Percentiles rank a stretch among this genome's conserved stretches.
phyloP scores from a whole-genome alignment of 1,140 invertebrate species.

The Dreissena rostriformis region DNA sequence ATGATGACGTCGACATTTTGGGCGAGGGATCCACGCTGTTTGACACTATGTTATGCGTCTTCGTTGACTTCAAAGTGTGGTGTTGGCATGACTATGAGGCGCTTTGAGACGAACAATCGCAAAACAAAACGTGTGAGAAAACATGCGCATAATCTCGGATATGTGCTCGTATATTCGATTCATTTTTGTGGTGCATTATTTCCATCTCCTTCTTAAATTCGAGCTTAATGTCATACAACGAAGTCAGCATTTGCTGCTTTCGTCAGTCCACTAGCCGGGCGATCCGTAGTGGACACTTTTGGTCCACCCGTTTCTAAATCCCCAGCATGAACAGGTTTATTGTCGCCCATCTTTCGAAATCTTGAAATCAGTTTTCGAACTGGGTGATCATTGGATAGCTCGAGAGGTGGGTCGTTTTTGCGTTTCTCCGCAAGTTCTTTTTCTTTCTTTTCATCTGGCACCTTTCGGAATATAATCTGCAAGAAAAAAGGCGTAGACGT shows the following conservation, averaged over 20 bases:
- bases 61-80: conserved; percentile 70
- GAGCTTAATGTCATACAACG: conserved; percentile 92
- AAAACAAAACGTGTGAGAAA: conserved; percentile 73
- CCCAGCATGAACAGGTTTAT: conserved; percentile 80
- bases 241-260: conserved; percentile 89
- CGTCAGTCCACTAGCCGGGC: conserved; percentile 53
- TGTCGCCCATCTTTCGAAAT: conserved; percentile 87
- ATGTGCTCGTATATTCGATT: conserved; percentile 91
- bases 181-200: conserved; percentile 90
- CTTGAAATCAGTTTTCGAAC: conserved; percentile 98
- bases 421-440: conserved; percentile 97
- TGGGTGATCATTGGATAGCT: conserved; percentile 97
- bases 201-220: conserved; percentile 94
- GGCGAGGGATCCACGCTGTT: conserved; percentile 74
- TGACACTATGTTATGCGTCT: conserved; percentile 65
- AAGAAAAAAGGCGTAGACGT: conserved; percentile 79
- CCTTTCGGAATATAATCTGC: conserved; percentile 98
- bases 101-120: conserved; percentile 70
- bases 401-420: conserved; percentile 97
- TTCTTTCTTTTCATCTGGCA: conserved; percentile 98
- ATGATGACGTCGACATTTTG: conserved; percentile 69
- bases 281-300: conserved; percentile 47
- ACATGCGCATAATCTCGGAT: conserved; percentile 86
- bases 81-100: conserved; percentile 41
- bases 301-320: conserved; percentile 63